Conservation (phyloP, 2,797 vertebrate genomes). For the Centropyge bicolor region DNA sequence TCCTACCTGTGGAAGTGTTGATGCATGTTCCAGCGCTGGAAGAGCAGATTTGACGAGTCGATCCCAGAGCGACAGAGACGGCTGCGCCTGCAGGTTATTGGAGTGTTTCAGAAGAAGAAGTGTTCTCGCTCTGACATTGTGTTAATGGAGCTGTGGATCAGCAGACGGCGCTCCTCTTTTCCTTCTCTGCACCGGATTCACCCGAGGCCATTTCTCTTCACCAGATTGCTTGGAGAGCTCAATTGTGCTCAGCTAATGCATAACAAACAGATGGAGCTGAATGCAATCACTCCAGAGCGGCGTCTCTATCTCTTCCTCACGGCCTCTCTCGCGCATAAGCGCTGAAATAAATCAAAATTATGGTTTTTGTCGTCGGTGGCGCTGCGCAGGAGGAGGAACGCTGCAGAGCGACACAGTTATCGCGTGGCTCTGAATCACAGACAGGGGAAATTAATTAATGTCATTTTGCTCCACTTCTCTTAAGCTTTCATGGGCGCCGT, state of each 20-base stretch:
- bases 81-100: slow-evolving; percentile 21
- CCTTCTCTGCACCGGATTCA: slow-evolving; percentile 32
- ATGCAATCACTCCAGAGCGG: slow-evolving; percentile 46
- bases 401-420: slow-evolving; percentile 13
- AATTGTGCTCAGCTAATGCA: slow-evolving; percentile 69
- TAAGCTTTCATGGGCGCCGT: slow-evolving; percentile 30
- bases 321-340: slow-evolving; percentile 19
- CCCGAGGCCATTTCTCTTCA: slow-evolving; percentile 51
- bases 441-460: slow-evolving; percentile 33
- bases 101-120: slow-evolving; percentile 32
- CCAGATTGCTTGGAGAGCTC: slow-evolving; percentile 60
- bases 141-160: slow-evolving; percentile 39
- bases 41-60: slow-evolving; percentile 35
- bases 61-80: slow-evolving; percentile 18
- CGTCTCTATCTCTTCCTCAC: slow-evolving; percentile 12
- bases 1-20: slow-evolving; percentile 11
- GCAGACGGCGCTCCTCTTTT: slow-evolving; percentile 20
- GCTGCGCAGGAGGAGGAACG: slow-evolving; percentile 9
- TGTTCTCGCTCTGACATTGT: slow-evolving; percentile 21
- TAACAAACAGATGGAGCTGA: slow-evolving; percentile 67
- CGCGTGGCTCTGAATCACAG: slow-evolving; percentile 20
- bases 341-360: slow-evolving; percentile 55
- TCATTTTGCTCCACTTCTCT: slow-evolving; percentile 17
- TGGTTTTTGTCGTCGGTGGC: slow-evolving; percentile 25
- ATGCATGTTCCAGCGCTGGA: background rate